Evolutionary conservation across 2,797 vertebrate species (phyloP), one percentile per base, ranked within the genome.

Genomic region (Gadopsis bispinosus): DNA sequence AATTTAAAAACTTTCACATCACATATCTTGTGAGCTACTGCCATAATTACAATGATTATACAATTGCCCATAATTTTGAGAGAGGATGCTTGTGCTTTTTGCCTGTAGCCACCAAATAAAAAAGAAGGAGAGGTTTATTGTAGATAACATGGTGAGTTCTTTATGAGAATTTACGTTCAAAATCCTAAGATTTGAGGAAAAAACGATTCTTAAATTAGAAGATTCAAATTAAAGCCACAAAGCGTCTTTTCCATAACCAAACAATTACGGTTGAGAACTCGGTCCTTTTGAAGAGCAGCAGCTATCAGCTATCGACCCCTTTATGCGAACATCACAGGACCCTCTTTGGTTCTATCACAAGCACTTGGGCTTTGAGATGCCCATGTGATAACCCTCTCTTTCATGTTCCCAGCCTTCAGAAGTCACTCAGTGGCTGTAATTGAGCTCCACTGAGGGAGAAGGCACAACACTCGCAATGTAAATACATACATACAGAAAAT

Each of bases 311-410:
- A 74, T 79, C 68, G 35, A 26, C 64, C 54, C 55, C 55, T 77
- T 76, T 54, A 70, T 72, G 48, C 69, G 80, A 81, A 83, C 85
- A 87, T 83, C 84, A 89, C 74, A 84, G 67, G 73, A 64, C 43
- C 73, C 77, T 85, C 72, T 75, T 22, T 79, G 75, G 58, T 69
- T 88, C 79, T 64, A 79, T 85, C 84, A 50, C 63, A 58, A 69
- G 84, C 50, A 51, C 85, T 89, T 56, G 50, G 76, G 73, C 81
- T 85, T 87, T 86, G 83, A 90, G 87, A 91, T 88, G 81, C 75
- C 83, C 87, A 71, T 74, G 82, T 86, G 92, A 92, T 93, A 89
- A 91, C 83, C 72, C 68, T 16, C 62, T 79, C 88, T 89, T 88
- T 89, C 80, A 90, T 69, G 75, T 86, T 76, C 69, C 65, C 79